Conservation (phyloP, 23 tunicate genomes). For the Trididemnum clinides region DNA sequence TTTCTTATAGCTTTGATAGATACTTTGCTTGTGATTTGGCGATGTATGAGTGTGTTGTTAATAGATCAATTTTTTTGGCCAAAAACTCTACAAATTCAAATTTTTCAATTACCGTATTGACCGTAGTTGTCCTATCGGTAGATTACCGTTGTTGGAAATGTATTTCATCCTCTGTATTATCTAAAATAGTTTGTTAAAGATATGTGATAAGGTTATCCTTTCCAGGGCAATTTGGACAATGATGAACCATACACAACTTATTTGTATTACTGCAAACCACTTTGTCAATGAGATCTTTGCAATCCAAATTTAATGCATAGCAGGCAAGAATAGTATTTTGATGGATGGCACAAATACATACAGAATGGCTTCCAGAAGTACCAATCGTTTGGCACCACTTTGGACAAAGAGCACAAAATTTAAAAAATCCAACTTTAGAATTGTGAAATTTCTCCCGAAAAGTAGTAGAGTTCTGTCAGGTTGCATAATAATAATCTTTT, state of each 20-base stretch:
- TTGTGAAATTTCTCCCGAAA: neutral
- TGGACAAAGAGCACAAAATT: neutral
- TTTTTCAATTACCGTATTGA: neutral
- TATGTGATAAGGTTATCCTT: neutral
- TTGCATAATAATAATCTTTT: neutral
- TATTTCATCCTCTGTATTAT: neutral
- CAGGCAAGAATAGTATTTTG: neutral
- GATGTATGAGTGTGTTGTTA: neutral
- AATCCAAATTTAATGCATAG: neutral
- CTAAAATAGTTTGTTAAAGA: neutral
- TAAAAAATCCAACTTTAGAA: neutral
- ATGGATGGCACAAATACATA: neutral
- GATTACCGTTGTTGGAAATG: neutral
- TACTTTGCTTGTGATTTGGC: neutral
- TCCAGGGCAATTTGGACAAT: neutral
- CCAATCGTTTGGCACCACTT: neutral
- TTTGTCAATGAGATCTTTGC: neutral
- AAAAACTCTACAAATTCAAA: neutral
- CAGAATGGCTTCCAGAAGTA: neutral
- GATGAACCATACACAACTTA: neutral
- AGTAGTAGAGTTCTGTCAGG: neutral
- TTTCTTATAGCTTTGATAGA: neutral
- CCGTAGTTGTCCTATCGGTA: neutral
- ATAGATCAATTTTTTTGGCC: neutral
- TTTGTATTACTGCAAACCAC: neutral